phyloP scores from a whole-genome alignment of 2,113 vertebrate species.

The Coregonus clupeaformis region DNA sequence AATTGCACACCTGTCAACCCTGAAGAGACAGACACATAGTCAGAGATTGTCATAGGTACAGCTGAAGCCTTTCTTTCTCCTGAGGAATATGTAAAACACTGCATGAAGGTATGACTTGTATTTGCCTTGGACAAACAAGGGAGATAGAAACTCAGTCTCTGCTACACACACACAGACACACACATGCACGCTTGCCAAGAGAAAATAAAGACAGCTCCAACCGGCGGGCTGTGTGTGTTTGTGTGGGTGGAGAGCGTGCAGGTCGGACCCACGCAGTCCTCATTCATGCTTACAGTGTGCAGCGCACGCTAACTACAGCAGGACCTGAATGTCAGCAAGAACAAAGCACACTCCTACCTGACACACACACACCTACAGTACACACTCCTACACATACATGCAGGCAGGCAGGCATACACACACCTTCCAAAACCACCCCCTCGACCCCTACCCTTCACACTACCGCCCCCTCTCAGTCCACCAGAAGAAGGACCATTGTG shows the following conservation, averaged over 20 bases:
- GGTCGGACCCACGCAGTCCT: slow-evolving; percentile 74
- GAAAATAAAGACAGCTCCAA: slow-evolving; percentile 48
- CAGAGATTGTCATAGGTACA: slow-evolving; percentile 66
- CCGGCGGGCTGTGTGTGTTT: slow-evolving; percentile 28
- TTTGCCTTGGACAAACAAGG: background rate
- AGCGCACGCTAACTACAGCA: slow-evolving; percentile 51
- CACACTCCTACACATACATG: background rate
- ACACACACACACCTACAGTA: background rate
- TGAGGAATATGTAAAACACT: slow-evolving; percentile 41
- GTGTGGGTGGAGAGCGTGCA: slow-evolving; percentile 60
- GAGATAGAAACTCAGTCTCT: background rate
- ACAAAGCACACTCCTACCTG: slow-evolving; percentile 44
- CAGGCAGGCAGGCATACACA: background rate
- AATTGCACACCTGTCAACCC: slow-evolving; percentile 59
- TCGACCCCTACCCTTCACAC: slow-evolving; percentile 12
- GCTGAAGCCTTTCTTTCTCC: slow-evolving; percentile 47
- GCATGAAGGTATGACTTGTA: background rate
- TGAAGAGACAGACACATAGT: slow-evolving; percentile 35
- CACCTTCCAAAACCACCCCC: background rate
- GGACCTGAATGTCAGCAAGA: slow-evolving; percentile 60
- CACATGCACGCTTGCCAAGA: slow-evolving; percentile 30
- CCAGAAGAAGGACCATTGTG: too few relatives aligned
- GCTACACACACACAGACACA: background rate
- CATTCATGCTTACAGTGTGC: slow-evolving; percentile 66
- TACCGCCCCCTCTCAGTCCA: slow-evolving; percentile 18